Evolutionary conservation across 2,888 invertebrate species (phyloP).

Genomic region (Trypoxylon attenuatum): DNA sequence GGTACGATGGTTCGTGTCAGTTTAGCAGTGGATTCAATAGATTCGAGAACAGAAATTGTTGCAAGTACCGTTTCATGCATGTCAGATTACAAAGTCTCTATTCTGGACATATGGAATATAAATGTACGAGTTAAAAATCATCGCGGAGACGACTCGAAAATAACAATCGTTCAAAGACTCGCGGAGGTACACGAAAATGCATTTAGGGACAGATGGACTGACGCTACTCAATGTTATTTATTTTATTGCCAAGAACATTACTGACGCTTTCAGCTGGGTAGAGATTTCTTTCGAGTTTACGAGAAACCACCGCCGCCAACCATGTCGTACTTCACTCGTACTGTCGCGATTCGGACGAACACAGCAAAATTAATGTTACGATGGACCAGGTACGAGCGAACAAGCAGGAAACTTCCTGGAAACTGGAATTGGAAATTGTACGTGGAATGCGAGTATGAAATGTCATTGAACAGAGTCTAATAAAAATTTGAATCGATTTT

Average conservation of each 20-base stretch:
- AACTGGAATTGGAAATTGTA: neutral
- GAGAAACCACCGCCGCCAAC: conserved; percentile 3
- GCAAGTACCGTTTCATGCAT: neutral
- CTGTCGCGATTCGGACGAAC: conserved; percentile 2
- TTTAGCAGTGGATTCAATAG: too few species aligned
- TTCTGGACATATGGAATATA: too few species aligned
- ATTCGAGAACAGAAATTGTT: too few species aligned
- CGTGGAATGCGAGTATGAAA: neutral
- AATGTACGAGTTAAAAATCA: too few species aligned
- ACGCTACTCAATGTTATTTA: neutral
- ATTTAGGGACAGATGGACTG: neutral
- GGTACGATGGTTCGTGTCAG: too few species aligned
- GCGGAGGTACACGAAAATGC: neutral
- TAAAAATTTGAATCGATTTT: too few species aligned
- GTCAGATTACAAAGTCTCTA: too few species aligned
- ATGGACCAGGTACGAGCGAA: conserved; percentile 1
- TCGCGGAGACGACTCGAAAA: too few species aligned
- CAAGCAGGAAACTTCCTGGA: neutral
- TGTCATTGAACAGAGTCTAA: too few species aligned
- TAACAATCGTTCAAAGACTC: neutral
- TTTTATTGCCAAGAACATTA: neutral
- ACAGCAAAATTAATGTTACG: conserved; percentile 20
- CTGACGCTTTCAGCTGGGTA: neutral
- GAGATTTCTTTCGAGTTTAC: conserved; percentile 14
- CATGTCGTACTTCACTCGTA: conserved; percentile 6